Conservation (phyloP, 2,797 vertebrate species). For the Parambassis ranga region DNA sequence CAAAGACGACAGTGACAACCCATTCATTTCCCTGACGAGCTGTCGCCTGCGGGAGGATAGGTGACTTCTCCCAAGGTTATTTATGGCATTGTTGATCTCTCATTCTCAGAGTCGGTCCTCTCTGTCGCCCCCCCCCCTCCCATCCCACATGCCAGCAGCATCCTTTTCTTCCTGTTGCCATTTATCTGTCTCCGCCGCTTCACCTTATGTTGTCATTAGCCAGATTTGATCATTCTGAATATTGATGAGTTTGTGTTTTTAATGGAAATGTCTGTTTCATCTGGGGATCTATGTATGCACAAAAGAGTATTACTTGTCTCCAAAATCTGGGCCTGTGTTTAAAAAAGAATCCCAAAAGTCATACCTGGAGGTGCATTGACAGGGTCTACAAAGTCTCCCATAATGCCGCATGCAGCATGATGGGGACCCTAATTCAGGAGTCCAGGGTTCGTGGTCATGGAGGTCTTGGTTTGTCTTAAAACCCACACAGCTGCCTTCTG, state of each 20-base stretch:
- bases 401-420: too few species aligned
- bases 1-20: slow-evolving; percentile 89
- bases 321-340: neutral
- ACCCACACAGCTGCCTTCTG: too few species aligned
- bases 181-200: slow-evolving; percentile 28
- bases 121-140: slow-evolving; percentile 13
- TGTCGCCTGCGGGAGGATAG: slow-evolving; percentile 84
- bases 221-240: slow-evolving; percentile 33
- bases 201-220: slow-evolving; percentile 35
- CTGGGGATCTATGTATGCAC: neutral
- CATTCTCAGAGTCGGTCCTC: slow-evolving; percentile 56
- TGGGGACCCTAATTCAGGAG: too few species aligned
- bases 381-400: too few species aligned
- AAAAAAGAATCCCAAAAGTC: neutral
- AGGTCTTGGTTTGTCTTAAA: too few species aligned
- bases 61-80: slow-evolving; percentile 88
- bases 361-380: neutral
- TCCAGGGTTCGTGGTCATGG: too few species aligned
- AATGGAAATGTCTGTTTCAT: neutral
- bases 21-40: slow-evolving; percentile 97
- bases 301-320: neutral
- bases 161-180: slow-evolving; percentile 5
- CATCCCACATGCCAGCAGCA: slow-evolving; percentile 23
- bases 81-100: slow-evolving; percentile 80
- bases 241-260: slow-evolving; percentile 22